Base-by-base conservation (phyloP, 2,797 vertebrate species). In the Emys orbicularis region DNA sequence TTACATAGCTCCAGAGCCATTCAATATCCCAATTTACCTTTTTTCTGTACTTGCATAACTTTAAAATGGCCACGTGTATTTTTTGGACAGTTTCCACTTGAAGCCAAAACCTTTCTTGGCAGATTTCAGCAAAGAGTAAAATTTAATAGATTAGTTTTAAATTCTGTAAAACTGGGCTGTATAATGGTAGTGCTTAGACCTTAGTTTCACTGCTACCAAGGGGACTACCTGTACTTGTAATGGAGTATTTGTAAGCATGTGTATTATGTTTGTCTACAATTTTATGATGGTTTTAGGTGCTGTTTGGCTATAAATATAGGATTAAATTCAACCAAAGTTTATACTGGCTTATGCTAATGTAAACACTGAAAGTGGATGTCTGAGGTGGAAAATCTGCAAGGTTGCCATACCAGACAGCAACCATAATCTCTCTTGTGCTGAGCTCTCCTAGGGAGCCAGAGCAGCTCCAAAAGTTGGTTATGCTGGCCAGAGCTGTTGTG, bases 21-120 rank as follows among this genome's bases (percentile, higher is more conserved):
- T 97, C 92, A 94, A 0, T 90, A 23, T 4, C 65, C 54, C 79
- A 34, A 84, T 96, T 61, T 92, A 96, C 95, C 87, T 94, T 79
- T 96, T 96, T 95, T 96, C 83, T 96, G 94, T 96, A 89, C 88
- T 96, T 91, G 91, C 90, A 88, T 95, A 94, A 96, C 92, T 96
- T 96, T 95, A 93, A 96, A 95, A 93, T 72, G 44, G 86, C 84
- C 95, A 94, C 54, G 90, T 90, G 94, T 96, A 96, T 96, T 96
- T 96, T 96, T 94, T 97, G 94, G 96, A 96, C 95, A 96, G 94
- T 93, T 94, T 90, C 86, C 84, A 90, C 94, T 88, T 96, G 93
- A 94, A 94, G 68, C 88, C 94, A 86, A 96, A 97, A 91, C 89
- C 37, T 83, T 95, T 95, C 95, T 89, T 95, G 94, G 94, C 96